A percentile compares a stretch with the other conserved stretches of the same genome.
Conservation (phyloP, 2,888 invertebrate genomes). For the Pristionchus arcanus region DNA sequence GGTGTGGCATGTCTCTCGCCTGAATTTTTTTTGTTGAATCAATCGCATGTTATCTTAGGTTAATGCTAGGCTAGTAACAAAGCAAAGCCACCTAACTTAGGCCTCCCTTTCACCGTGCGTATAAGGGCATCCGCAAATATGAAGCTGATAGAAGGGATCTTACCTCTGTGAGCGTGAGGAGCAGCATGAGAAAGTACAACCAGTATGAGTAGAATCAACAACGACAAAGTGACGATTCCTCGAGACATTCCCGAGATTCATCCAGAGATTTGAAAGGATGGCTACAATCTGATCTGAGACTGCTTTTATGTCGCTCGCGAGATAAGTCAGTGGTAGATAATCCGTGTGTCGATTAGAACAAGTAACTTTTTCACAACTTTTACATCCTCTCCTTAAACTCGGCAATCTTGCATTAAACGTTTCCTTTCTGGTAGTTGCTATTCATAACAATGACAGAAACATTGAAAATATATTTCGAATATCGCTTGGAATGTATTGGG, state of each 20-base stretch:
- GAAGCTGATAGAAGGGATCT: neutral
- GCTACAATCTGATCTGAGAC: neutral
- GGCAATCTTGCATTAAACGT: neutral
- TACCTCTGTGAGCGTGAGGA: neutral
- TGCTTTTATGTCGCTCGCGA: neutral
- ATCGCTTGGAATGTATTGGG: neutral
- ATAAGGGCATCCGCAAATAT: neutral
- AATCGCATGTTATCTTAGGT: neutral
- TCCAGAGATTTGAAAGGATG: neutral
- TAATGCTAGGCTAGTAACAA: too few relatives aligned
- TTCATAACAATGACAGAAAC: neutral
- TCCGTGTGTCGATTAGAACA: neutral
- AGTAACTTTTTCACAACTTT: neutral
- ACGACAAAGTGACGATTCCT: neutral
- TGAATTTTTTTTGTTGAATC: neutral
- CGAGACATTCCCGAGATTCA: neutral
- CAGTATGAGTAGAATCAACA: neutral
- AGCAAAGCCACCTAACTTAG: too few relatives aligned
- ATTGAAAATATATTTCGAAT: neutral
- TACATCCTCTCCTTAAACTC: neutral
- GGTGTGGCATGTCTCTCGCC: neutral
- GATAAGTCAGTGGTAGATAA: neutral
- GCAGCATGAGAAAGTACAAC: neutral
- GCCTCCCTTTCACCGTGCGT: too few relatives aligned
- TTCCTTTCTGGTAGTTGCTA: neutral